Evolutionary conservation across 2,888 invertebrate genomes (phyloP), one percentile per base, ranked within the genome.

Genomic region (Ennomos fuscantarius): DNA sequence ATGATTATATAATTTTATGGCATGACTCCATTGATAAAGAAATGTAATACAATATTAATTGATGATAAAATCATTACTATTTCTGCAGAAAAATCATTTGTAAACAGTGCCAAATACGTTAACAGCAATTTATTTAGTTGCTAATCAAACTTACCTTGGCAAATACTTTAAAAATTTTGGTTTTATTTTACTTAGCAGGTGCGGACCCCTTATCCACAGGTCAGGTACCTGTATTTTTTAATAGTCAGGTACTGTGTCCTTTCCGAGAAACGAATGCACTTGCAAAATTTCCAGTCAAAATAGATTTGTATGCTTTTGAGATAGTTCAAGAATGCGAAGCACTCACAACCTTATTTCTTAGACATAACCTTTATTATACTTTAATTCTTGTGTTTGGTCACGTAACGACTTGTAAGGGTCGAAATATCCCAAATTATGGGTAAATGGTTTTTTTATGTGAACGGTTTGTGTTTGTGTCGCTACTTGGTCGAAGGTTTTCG

Each of bases 211-310:
- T 24, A 32, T 33, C 13, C 55, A 69, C 78, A 82, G 86, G 82
- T 83, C 83, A 79, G 79, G 79, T 82, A 84, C 79, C 61, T 69
- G 63, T 66, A 69, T 79, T 81, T 75, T 67, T 72, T 74, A 72
- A 66, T 69, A 75, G 73, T 73, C 86, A 90, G 87, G 89, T 59
- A 59, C 40, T 36, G 8, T 36, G 58, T 42, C 58, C 53, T 45
- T 59, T 53, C 53, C 33, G 8, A 39, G 57, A 57, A 57, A 9
- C 42, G 48, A 53, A 41, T 24, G 53, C 49, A 59, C 58, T 59
- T 59, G 58, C 58, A 53, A 59, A 54, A 59, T 59, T 59, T 37
- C 47, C 47, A 55, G 46, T 15, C 45, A 34, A 45, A 59, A 59
- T 54, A 59, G 58, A 41, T 54, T 59, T 49, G 53, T 49, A 36